A percentile compares a stretch with the other conserved stretches of the same genome.
phyloP scores from a whole-genome alignment of 2,113 vertebrate genomes.

The Lepus timidus region DNA sequence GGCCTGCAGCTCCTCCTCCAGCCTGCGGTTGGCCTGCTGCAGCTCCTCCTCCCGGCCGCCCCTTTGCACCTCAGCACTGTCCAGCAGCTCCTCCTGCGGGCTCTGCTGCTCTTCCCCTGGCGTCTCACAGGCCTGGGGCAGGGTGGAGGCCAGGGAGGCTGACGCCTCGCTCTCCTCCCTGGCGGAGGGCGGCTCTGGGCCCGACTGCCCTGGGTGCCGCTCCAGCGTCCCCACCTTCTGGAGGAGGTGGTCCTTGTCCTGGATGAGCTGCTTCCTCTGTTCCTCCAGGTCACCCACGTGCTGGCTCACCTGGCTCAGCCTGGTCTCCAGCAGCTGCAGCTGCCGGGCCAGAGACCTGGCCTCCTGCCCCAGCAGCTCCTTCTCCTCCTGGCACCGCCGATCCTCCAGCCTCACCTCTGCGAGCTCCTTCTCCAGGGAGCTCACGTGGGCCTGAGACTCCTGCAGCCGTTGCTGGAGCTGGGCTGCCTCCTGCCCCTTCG shows the following conservation, averaged over 20 bases:
- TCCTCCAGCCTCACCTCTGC: conserved; percentile 84
- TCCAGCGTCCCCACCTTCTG: conserved; percentile 86
- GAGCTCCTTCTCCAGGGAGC: conserved; percentile 88
- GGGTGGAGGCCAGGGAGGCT: conserved; percentile 83
- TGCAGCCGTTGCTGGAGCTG: conserved; percentile 91
- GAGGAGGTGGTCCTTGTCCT: conserved; percentile 86
- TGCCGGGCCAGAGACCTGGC: conserved; percentile 84
- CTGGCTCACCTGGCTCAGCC: conserved; percentile 88
- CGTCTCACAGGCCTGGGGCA: conserved; percentile 84
- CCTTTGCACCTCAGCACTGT: conserved; percentile 81
- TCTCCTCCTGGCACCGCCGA: conserved; percentile 84
- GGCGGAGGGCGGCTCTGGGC: conserved; percentile 71
- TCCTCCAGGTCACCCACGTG: conserved; percentile 90
- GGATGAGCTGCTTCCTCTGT: conserved; percentile 87
- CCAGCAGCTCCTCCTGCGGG: conserved; percentile 82
- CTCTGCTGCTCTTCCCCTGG: conserved; percentile 84
- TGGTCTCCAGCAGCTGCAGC: conserved; percentile 88
- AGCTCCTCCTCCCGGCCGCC: conserved; percentile 88
- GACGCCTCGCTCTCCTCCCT: conserved; percentile 82
- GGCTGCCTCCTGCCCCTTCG: conserved; percentile 90
- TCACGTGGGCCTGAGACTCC: conserved; percentile 86
- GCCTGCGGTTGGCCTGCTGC: conserved; percentile 85
- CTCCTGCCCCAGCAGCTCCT: conserved; percentile 86
- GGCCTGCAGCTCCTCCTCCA: conserved; percentile 90
- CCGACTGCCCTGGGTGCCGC: conserved; percentile 64